Percentiles rank a stretch among this genome's conserved stretches.
Evolutionary conservation across 2,797 vertebrate species (phyloP).

Genomic region (Carapus acus): DNA sequence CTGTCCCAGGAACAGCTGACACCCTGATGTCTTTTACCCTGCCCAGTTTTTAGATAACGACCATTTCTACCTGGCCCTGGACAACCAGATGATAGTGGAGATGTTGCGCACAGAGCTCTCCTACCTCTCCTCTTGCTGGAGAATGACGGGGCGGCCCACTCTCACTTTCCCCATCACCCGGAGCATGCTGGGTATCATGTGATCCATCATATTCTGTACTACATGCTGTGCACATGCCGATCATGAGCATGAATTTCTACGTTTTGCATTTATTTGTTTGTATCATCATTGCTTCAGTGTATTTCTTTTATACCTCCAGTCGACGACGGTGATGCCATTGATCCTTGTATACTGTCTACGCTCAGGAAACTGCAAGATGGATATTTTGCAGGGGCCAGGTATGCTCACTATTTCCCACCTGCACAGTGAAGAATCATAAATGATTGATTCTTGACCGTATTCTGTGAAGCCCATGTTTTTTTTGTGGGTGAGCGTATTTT

Average conservation of each 20-base stretch:
- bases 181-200: conserved; percentile 85
- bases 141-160: conserved; percentile 94
- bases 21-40: not conserved
- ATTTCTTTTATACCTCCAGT: too few relatives aligned
- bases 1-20: not conserved
- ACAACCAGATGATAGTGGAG: conserved; percentile 98
- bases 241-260: too few relatives aligned
- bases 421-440: too few relatives aligned
- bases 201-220: too few relatives aligned
- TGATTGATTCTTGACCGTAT: not conserved
- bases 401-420: too few relatives aligned
- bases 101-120: conserved; percentile 93
- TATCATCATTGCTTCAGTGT: too few relatives aligned
- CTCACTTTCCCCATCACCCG: conserved; percentile 90
- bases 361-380: conserved; percentile 94
- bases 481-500: not conserved
- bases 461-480: too few relatives aligned
- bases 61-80: conserved; percentile 96
- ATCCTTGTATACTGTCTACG: conserved; percentile 87
- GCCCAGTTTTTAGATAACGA: conserved; percentile 92
- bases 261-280: too few relatives aligned
- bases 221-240: too few relatives aligned
- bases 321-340: conserved; percentile 85
- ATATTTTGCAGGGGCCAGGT: conserved; percentile 97
- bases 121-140: conserved; percentile 93